phyloP scores from a whole-genome alignment of 2,797 vertebrate genomes.

The Channa striata region DNA sequence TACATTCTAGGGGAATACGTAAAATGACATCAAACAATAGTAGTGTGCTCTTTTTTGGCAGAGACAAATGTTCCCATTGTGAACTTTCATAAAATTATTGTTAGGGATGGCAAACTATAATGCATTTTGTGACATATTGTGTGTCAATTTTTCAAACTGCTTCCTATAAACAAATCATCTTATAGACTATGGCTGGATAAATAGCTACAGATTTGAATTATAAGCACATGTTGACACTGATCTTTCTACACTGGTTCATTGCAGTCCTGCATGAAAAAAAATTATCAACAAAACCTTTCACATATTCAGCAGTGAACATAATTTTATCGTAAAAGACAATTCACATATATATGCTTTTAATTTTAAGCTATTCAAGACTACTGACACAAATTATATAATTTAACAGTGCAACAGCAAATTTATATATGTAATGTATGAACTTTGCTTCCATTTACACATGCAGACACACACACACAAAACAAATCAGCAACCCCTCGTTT shows the following conservation, averaged over 20 bases:
- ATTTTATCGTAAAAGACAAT: constrained; percentile 14
- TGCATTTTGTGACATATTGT: constrained; percentile 17
- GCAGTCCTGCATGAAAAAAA: constrained; percentile 26
- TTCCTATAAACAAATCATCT: constrained; percentile 23
- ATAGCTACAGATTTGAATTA: constrained; percentile 34
- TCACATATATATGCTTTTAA: constrained; percentile 18
- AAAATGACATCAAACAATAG: neutral
- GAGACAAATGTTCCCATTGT: constrained; percentile 9
- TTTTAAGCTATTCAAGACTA: constrained; percentile 23
- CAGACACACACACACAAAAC: constrained; percentile 18
- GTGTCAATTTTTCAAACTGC: constrained; percentile 44
- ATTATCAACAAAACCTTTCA: constrained; percentile 29
- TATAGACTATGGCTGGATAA: constrained; percentile 24
- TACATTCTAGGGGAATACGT: neutral
- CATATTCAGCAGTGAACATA: constrained; percentile 12
- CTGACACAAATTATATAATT: constrained; percentile 23
- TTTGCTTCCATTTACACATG: constrained; percentile 9
- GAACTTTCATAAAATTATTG: constrained; percentile 1
- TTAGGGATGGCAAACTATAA: constrained; percentile 13
- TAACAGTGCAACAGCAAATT: constrained; percentile 22
- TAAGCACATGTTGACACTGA: constrained; percentile 52
- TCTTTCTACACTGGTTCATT: constrained; percentile 30
- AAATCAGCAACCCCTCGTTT: constrained; percentile 31
- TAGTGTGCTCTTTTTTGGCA: constrained; percentile 14
- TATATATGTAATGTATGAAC: neutral